Evolutionary conservation across 2,797 vertebrate species (phyloP).

Genomic region (Coendou prehensilis): DNA sequence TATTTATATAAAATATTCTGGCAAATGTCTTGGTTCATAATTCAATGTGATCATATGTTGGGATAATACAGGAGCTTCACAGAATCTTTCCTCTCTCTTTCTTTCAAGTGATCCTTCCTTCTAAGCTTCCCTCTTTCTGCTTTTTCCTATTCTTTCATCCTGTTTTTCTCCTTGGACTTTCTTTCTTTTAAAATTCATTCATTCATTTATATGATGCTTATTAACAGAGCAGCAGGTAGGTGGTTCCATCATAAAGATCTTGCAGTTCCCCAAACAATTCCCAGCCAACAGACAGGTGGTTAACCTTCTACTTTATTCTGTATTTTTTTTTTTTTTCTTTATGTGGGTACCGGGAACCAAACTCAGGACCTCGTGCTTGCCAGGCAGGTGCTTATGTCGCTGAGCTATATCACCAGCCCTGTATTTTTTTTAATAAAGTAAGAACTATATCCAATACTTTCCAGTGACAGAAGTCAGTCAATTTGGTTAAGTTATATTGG

Average conservation of each 20-base stretch:
- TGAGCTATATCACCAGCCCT: neutral
- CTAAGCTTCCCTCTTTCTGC: accelerated
- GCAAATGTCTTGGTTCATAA: accelerated
- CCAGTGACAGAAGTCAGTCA: neutral
- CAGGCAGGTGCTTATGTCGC: no score
- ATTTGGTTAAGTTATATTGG: neutral
- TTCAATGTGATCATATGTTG: accelerated
- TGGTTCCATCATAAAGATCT: accelerated
- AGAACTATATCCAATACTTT: neutral
- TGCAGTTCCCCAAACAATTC: neutral
- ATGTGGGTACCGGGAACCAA: no score
- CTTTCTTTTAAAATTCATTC: no score
- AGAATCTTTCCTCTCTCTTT: neutral
- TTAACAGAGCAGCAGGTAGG: accelerated
- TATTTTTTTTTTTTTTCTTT: neutral
- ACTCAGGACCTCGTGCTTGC: no score
- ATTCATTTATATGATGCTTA: neutral
- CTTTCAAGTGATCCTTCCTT: neutral
- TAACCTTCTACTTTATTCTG: neutral
- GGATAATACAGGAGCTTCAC: accelerated
- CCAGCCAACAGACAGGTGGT: neutral
- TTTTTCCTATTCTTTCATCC: neutral
- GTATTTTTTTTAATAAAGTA: neutral
- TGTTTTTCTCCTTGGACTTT: no score
- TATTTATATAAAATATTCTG: accelerated